A percentile compares a stretch with the other conserved stretches of the same genome.
These are phyloP conservation scores for Oostethus manadensis DNA, from an alignment of 2,113 vertebrate genomes.

Conservation along the genomic window DNA sequence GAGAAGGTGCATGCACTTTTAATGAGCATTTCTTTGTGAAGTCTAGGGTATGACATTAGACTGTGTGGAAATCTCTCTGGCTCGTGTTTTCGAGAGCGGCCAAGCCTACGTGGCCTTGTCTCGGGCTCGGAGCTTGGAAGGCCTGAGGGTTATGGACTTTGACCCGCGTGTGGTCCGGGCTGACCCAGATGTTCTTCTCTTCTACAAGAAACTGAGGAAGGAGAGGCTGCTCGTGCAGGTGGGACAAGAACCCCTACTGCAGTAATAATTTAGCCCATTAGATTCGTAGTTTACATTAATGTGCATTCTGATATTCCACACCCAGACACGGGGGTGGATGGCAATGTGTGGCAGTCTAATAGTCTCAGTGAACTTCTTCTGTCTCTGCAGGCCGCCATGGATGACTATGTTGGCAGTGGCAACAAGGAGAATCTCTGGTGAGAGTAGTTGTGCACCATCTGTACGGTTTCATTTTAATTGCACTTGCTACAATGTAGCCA, in stretches of 20 bases:
- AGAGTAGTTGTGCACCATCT: slow-evolving; percentile 1
- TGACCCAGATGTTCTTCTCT: slow-evolving; percentile 80
- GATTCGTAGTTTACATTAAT: neutral
- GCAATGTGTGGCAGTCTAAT: neutral
- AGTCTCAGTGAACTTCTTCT: neutral
- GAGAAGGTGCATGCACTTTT: neutral
- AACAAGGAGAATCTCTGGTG: slow-evolving; percentile 60
- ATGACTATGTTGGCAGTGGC: slow-evolving; percentile 55
- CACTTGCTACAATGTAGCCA: neutral
- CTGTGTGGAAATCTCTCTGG: slow-evolving; percentile 88
- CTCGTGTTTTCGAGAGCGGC: slow-evolving; percentile 89
- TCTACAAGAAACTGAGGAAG: slow-evolving; percentile 77
- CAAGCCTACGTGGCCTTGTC: slow-evolving; percentile 96
- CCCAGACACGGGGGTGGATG: neutral
- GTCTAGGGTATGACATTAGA: slow-evolving; percentile 87
- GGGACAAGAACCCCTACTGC: slow-evolving; percentile 3
- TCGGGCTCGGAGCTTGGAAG: slow-evolving; percentile 82
- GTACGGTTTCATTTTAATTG: slow-evolving; percentile 1
- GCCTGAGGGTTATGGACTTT: slow-evolving; percentile 92
- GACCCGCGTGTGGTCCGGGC: slow-evolving; percentile 83
- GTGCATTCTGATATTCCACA: no score
- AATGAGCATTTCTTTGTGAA: neutral
- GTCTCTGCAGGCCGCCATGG: slow-evolving; percentile 66
- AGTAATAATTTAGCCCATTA: no score
- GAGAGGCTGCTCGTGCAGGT: slow-evolving; percentile 73